Percentiles rank a stretch among this genome's conserved stretches.
phyloP scores from a whole-genome alignment of 1,140 invertebrate genomes.

The Drosophila equinoxialis region DNA sequence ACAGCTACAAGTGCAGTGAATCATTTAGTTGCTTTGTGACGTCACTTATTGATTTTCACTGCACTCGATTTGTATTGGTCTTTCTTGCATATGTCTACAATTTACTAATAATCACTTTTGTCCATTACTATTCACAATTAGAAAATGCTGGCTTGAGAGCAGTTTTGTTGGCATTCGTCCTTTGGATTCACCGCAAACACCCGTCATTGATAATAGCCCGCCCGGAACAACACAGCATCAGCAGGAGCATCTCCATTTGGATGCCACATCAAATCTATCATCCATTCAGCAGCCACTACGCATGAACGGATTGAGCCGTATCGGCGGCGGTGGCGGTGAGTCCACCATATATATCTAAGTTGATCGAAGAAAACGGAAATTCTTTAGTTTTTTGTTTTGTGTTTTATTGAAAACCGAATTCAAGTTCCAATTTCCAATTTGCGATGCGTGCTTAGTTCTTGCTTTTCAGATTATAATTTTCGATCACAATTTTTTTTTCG shows the following conservation, averaged over 20 bases:
- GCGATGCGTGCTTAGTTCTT: conserved; percentile 31
- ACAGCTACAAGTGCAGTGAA: conserved; percentile 47
- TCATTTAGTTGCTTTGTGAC: conserved; percentile 40
- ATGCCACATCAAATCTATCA: conserved; percentile 33
- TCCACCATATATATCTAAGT: conserved; percentile 75
- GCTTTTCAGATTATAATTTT: conserved; percentile 17
- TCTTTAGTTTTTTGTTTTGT: not conserved
- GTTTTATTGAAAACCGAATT: conserved; percentile 13
- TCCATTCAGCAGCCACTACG: conserved; percentile 60
- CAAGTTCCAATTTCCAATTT: not conserved
- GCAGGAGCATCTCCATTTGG: conserved; percentile 43
- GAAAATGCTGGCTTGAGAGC: conserved; percentile 93
- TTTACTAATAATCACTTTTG: conserved; percentile 26
- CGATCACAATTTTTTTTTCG: conserved; percentile 30
- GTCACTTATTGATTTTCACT: conserved; percentile 63
- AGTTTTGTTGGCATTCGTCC: conserved; percentile 94
- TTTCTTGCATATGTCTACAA: not conserved
- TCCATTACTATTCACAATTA: conserved; percentile 16
- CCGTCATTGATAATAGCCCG: conserved; percentile 84
- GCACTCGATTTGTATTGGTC: not conserved
- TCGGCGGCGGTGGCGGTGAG: conserved; percentile 82
- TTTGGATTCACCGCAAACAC: conserved; percentile 92
- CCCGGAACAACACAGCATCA: conserved; percentile 48
- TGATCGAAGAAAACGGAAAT: conserved; percentile 7
- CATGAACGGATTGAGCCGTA: conserved; percentile 76